Evolutionary conservation across 2,113 vertebrate species (phyloP), one percentile per base, ranked within the genome.

Genomic region (Herpetotheres cachinnans): DNA sequence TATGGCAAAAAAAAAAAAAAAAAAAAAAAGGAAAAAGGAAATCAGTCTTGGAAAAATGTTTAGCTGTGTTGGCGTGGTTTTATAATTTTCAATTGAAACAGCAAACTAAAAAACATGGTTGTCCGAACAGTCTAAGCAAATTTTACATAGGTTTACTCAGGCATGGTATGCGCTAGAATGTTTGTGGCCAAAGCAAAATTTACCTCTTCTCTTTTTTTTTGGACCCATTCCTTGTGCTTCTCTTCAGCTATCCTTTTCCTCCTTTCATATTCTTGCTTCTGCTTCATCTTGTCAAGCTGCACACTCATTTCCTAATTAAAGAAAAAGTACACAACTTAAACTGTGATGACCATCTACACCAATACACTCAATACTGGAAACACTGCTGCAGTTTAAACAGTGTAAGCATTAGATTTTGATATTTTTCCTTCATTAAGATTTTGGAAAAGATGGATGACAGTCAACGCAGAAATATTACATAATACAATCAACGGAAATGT

Each of bases 161-260:
- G 34, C 36, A 49, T 17, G 58, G 15, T 22, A 71, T 3, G 24
- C 24, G 25, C 30, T 34, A 27, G 16, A 73, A 40, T 58, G 89
- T 58, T 67, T 63, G 61, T 25, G 89, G 61, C 4, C 47, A 81
- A 85, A 86, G 77, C 56, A 91, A 1, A 58, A 88, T 56, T 97
- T 97, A 99, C 99, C 98, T 99, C 98, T 69, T 98, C 97, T 90
- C 94, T 98, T 84, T 99, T 99, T 90, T 98, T 98, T 49, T 98
- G 98, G 17, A 99, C 97, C 99, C 99, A 99, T 54, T 98, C 98
- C 67, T 98, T 98, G 72, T 99, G 99, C 87, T 98, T 99, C 92
- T 98, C 98, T 90, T 99, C 98, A 82, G 98, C 98, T 24, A 98
- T 82, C 25, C 92, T 86, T 97, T 97, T 99, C 96, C 99, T 99